Percentiles rank a stretch among this genome's conserved stretches.
phyloP scores from a whole-genome alignment of 2,113 vertebrate species.

The Gnathonemus longibarbis region DNA sequence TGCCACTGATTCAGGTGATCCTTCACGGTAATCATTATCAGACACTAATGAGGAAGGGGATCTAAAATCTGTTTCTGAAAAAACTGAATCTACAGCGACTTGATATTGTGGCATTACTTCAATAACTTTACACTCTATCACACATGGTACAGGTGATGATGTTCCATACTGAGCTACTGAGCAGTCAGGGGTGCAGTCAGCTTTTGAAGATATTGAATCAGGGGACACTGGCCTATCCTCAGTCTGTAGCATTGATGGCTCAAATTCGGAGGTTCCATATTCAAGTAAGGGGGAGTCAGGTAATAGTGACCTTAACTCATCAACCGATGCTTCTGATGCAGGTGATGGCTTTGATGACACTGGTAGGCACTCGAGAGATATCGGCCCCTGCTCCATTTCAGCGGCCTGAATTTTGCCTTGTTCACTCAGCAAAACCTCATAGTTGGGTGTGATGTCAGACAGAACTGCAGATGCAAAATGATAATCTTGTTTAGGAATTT shows the following conservation, averaged over 20 bases:
- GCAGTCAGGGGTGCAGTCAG: background rate
- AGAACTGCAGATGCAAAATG: background rate
- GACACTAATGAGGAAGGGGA: background rate
- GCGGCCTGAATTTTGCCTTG: background rate
- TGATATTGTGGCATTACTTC: background rate
- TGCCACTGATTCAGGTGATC: background rate
- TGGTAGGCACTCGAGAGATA: background rate
- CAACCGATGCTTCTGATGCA: slow-evolving; percentile 37
- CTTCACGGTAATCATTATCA: background rate
- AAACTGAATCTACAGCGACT: background rate
- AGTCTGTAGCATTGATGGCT: slow-evolving; percentile 6
- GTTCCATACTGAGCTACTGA: background rate
- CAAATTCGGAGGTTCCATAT: slow-evolving; percentile 12
- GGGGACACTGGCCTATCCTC: slow-evolving; percentile 21
- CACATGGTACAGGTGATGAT: background rate
- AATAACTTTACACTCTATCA: background rate
- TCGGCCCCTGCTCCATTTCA: background rate
- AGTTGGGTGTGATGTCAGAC: background rate
- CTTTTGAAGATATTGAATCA: background rate
- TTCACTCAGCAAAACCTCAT: background rate
- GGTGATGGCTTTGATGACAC: slow-evolving; percentile 40
- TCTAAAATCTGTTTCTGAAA: background rate
- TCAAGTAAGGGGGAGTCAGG: slow-evolving; percentile 39
- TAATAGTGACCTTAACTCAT: slow-evolving; percentile 29
- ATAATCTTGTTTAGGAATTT: slow-evolving; percentile 2